Conservation (phyloP, 2,888 invertebrate genomes). For the Tipula unca region DNA sequence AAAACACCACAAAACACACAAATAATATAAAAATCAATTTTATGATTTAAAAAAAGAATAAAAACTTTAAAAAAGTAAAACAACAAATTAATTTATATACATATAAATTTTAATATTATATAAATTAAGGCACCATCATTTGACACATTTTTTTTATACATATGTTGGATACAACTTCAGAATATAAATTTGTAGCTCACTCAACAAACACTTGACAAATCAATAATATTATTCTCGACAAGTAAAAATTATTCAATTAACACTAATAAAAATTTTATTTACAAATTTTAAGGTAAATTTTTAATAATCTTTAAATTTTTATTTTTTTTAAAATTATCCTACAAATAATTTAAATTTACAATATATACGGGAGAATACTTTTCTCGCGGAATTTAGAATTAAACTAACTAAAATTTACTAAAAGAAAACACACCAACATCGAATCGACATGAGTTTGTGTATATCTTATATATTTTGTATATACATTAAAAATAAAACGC, state of each 20-base stretch:
- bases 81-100: background rate
- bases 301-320: background rate
- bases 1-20: background rate
- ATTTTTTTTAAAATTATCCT: background rate
- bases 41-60: background rate
- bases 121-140: background rate
- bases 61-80: background rate
- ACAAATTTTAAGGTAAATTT: background rate
- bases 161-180: background rate
- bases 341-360: background rate
- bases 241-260: background rate
- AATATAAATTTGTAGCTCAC: background rate
- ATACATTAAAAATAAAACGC: background rate
- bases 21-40: slow-evolving; percentile 9
- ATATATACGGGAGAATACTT: background rate
- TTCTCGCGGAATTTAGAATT: slow-evolving; percentile 14
- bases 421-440: background rate
- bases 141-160: background rate
- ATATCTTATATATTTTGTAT: background rate
- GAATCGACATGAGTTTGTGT: background rate
- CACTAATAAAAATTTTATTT: background rate
- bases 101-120: background rate
- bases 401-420: background rate
- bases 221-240: background rate
- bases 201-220: background rate